A percentile compares a stretch with the other conserved stretches of the same genome.
Conservation (phyloP, 2,113 vertebrate genomes). For the Peucedramus taeniatus region DNA sequence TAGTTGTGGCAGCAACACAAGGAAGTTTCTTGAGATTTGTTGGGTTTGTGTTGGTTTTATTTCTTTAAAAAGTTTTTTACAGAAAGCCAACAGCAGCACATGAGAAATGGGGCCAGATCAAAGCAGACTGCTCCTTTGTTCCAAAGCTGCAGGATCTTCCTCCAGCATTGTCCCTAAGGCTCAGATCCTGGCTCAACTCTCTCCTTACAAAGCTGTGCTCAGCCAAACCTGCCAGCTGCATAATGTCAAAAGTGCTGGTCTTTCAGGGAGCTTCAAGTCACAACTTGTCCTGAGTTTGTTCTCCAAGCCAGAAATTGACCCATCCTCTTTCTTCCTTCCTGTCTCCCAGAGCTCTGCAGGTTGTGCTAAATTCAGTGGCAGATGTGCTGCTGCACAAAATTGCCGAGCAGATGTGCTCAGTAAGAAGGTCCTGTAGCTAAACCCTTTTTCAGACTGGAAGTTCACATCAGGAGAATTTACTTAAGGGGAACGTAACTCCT, state of each 20-base stretch:
- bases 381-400: neutral
- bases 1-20: neutral
- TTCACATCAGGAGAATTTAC: neutral
- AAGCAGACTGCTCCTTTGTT: neutral
- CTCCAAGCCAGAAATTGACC: neutral
- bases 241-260: neutral
- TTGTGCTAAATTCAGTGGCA: neutral
- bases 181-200: neutral
- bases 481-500: neutral
- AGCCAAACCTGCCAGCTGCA: neutral
- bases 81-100: no score
- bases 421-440: neutral
- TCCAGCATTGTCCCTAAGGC: neutral
- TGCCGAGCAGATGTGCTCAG: neutral
- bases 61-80: neutral
- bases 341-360: neutral
- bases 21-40: neutral
- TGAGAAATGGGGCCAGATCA: neutral
- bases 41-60: neutral
- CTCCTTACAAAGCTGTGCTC: neutral
- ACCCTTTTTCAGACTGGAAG: neutral
- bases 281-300: neutral
- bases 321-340: neutral
- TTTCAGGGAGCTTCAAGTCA: neutral
- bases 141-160: neutral